A percentile compares a stretch with the other conserved stretches of the same genome.
These are phyloP conservation scores for Hystrix brachyura DNA, from an alignment of 2,113 vertebrate genomes.

Conservation along the genomic window DNA sequence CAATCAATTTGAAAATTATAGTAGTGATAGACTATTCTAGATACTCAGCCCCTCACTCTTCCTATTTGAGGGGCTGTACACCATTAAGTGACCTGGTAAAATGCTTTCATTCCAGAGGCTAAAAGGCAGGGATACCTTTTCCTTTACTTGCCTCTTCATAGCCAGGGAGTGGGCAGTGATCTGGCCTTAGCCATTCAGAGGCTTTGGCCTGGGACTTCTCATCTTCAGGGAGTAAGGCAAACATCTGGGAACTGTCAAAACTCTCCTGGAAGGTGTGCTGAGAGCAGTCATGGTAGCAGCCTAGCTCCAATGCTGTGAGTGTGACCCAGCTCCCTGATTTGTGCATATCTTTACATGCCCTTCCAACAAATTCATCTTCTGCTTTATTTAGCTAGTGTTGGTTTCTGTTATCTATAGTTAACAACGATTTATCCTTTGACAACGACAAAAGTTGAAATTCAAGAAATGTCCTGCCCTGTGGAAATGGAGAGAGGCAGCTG, in stretches of 20 bases:
- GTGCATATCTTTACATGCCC: neutral
- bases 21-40: neutral
- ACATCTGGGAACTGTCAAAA: neutral
- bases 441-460: neutral
- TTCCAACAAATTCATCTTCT: constrained; percentile 6
- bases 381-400: neutral
- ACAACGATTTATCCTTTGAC: neutral
- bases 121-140: neutral
- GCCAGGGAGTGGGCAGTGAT: neutral
- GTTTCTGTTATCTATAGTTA: neutral
- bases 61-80: neutral
- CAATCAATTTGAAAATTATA: neutral
- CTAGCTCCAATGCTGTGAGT: neutral
- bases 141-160: neutral
- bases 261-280: neutral
- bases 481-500: neutral
- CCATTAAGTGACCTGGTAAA: neutral
- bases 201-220: neutral
- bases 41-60: neutral
- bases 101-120: neutral
- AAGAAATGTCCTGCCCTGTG: neutral
- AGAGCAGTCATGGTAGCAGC: neutral
- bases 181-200: neutral
- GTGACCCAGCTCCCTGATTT: neutral
- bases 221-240: neutral